Evolutionary conservation across 2,888 invertebrate species (phyloP).

Genomic region (Podabrus alpinus): DNA sequence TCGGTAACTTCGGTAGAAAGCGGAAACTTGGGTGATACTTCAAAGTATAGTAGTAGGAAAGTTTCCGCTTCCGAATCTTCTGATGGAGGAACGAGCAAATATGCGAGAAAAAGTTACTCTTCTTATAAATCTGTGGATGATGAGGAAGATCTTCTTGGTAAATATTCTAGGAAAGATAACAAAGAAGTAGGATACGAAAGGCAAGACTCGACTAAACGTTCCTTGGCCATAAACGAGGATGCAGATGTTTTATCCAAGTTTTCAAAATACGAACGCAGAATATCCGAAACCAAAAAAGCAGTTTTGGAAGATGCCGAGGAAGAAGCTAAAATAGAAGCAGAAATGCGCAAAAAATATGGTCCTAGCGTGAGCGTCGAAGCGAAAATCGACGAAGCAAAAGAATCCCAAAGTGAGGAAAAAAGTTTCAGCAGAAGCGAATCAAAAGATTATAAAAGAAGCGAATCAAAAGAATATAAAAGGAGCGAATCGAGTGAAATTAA

Average conservation of each 20-base stretch:
- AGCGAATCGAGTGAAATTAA: background rate
- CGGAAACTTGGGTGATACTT: constrained; percentile 20
- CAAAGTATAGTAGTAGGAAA: constrained; percentile 18
- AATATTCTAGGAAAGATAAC: constrained; percentile 16
- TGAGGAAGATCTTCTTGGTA: constrained; percentile 15
- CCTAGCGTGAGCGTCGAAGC: constrained; percentile 32
- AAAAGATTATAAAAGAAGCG: background rate
- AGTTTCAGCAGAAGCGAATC: background rate
- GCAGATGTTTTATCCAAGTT: constrained; percentile 16
- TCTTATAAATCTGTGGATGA: constrained; percentile 18
- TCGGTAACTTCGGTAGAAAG: constrained; percentile 30
- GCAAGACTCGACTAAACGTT: constrained; percentile 11
- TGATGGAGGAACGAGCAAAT: constrained; percentile 9
- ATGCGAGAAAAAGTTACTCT: constrained; percentile 12
- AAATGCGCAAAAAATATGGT: constrained; percentile 36
- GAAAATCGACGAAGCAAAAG: background rate
- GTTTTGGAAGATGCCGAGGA: constrained; percentile 19
- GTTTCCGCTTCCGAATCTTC: constrained; percentile 17
- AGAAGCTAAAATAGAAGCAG: constrained; percentile 36
- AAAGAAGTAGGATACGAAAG: constrained; percentile 8
- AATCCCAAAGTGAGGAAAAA: background rate
- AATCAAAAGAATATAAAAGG: background rate
- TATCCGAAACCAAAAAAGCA: constrained; percentile 21
- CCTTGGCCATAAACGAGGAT: constrained; percentile 8
- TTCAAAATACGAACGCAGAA: constrained; percentile 20